Evolutionary conservation across 2,888 invertebrate species (phyloP), one percentile per base, ranked within the genome.

Genomic region (Rhagophthalmus giganteus): DNA sequence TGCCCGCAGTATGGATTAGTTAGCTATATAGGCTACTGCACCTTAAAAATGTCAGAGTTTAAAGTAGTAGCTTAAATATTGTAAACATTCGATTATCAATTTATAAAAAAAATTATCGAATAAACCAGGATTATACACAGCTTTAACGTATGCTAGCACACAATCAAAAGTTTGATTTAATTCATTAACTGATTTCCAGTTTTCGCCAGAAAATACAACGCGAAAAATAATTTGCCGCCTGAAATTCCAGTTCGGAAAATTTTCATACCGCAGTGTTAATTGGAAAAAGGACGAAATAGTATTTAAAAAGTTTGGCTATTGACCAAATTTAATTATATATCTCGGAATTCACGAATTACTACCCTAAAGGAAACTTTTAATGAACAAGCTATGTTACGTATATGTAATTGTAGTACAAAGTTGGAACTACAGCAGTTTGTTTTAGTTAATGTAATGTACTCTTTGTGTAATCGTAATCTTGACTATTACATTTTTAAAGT

Each of bases 351-450:
- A 14, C n/a, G 25, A 34, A 48, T 10, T 41, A 24, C 34, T 24
- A 24, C 13, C 28, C 24, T 20, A 20, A 24, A 25, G 28, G 30
- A 25, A 48, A 48, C 33, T 41, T 48, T 48, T 47, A 39, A 47
- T 47, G 47, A 47, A 31, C 39, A 39, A 39, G 33, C 33, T 39
- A 40, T 46, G 46, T 38, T 46, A 39, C 26, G 39, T 34, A 33
- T 40, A 34, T 47, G 28, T 39, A 47, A 47, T 34, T 47, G 38
- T 30, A 47, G 27, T 11, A 46, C 31, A 30, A 47, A 47, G 32
- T 38, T 47, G 32, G 33, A 47, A 47, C 47, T 40, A 47, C 25
- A 25, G 32, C 33, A 47, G 47, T 47, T 47, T 33, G 32, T 47
- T 39, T 39, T 40, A 39, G 28, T 47, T 47, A 47, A 47, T 38